These are phyloP conservation scores for Ganaspis brasiliensis DNA, from an alignment of 2,888 invertebrate genomes.

Conservation along the genomic window DNA sequence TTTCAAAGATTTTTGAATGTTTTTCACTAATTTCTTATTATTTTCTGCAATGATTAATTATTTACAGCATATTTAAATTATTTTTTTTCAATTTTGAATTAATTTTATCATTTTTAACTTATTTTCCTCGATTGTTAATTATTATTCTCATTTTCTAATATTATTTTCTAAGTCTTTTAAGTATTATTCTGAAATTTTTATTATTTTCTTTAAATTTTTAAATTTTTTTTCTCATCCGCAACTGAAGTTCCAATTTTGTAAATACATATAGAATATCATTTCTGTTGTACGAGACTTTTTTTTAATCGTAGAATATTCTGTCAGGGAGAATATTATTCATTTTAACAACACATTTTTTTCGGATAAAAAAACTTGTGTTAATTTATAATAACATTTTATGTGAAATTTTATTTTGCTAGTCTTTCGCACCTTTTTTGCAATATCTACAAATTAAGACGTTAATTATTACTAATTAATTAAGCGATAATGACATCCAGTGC, in stretches of 20 bases:
- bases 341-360: background rate
- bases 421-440: constrained; percentile 22
- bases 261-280: constrained; percentile 17
- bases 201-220: too few relatives aligned
- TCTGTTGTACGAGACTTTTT: constrained; percentile 7
- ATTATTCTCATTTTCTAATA: too few relatives aligned
- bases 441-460: background rate
- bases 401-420: constrained; percentile 35
- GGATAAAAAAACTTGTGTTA: background rate
- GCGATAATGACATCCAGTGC: constrained; percentile 33
- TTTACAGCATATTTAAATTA: too few relatives aligned
- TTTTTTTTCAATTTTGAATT: too few relatives aligned
- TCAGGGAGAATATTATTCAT: background rate
- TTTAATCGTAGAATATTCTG: background rate
- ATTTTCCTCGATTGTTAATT: too few relatives aligned
- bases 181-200: too few relatives aligned
- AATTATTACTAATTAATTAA: constrained; percentile 26
- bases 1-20: too few relatives aligned
- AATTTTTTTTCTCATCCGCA: background rate
- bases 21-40: too few relatives aligned
- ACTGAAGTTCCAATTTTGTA: constrained; percentile 23
- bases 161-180: too few relatives aligned
- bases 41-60: too few relatives aligned
- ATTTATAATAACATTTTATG: background rate
- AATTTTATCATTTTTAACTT: too few relatives aligned